Percentiles rank a stretch among this genome's conserved stretches.
phyloP scores from a whole-genome alignment of 2,797 vertebrate species.

The Picus viridis region DNA sequence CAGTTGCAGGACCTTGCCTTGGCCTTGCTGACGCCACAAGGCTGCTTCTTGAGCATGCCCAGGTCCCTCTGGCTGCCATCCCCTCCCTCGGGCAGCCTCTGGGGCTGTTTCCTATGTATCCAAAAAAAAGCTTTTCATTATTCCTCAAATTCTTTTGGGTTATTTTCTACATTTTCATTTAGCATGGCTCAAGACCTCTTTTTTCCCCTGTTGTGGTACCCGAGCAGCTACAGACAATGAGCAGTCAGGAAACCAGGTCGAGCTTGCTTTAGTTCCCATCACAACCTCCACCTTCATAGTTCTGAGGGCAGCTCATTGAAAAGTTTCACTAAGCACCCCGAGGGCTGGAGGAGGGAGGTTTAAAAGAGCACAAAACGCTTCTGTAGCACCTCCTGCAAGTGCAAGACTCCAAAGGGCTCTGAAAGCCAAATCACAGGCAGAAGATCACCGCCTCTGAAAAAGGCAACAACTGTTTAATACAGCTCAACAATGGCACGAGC shows the following conservation, averaged over 20 bases:
- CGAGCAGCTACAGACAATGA: background rate
- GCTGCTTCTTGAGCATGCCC: too few species aligned
- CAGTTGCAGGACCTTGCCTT: too few species aligned
- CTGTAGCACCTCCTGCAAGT: background rate
- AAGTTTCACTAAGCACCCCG: background rate
- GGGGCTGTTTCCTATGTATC: too few species aligned
- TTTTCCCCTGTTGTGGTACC: background rate
- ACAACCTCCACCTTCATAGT: background rate
- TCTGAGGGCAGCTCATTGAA: background rate
- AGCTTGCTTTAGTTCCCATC: background rate
- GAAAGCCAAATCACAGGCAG: background rate
- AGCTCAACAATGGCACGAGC: background rate
- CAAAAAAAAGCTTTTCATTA: too few species aligned
- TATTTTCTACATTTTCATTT: background rate
- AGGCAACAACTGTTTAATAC: slow-evolving; percentile 49
- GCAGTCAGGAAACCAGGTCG: background rate
- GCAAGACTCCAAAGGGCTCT: background rate
- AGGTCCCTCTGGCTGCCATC: too few species aligned
- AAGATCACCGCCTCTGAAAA: background rate
- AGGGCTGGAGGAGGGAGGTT: background rate
- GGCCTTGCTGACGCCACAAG: too few species aligned
- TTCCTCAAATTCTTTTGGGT: background rate
- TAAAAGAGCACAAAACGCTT: background rate
- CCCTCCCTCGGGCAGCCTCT: too few species aligned
- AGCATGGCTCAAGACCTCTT: background rate